Evolutionary conservation across 2,797 vertebrate genomes (phyloP).

Genomic region (Ambastaia sidthimunki): DNA sequence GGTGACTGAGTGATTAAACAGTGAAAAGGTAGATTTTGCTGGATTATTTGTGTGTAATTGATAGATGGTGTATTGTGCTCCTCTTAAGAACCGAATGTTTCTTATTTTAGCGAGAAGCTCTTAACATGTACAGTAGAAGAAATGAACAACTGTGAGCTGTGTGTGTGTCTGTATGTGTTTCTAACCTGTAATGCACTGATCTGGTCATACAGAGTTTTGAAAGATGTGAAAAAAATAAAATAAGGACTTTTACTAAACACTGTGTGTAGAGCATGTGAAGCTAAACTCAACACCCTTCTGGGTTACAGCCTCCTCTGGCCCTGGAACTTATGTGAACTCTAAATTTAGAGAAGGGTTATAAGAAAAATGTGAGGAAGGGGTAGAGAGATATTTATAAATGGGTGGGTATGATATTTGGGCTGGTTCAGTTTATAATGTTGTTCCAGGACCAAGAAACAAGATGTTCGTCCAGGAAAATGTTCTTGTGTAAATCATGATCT

Average conservation of each 20-base stretch:
- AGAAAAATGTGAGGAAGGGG: too few species aligned
- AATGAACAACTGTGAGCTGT: constrained; percentile 35
- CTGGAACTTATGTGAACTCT: too few species aligned
- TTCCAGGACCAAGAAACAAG: too few species aligned
- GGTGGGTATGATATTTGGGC: too few species aligned
- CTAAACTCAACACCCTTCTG: background rate
- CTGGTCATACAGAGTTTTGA: constrained; percentile 75
- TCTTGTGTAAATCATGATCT: too few species aligned
- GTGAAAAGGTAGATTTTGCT: constrained; percentile 3
- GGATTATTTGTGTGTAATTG: constrained; percentile 37
- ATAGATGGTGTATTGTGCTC: constrained; percentile 43
- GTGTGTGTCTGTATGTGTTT: constrained; percentile 51
- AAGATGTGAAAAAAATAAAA: constrained; percentile 80
- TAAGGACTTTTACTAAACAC: constrained; percentile 81
- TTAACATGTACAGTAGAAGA: constrained; percentile 55
- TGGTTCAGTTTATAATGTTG: too few species aligned
- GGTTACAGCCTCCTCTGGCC: too few species aligned
- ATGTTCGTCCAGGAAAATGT: too few species aligned
- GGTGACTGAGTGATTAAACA: background rate
- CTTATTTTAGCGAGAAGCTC: constrained; percentile 32
- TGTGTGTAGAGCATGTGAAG: constrained; percentile 41
- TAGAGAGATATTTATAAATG: too few species aligned
- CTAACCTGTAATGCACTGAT: constrained; percentile 79
- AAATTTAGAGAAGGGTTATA: too few species aligned
- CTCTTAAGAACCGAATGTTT: constrained; percentile 19